These are phyloP conservation scores for Nemotelus pantherinus DNA, from an alignment of 2,888 invertebrate species.

Conservation along the genomic window DNA sequence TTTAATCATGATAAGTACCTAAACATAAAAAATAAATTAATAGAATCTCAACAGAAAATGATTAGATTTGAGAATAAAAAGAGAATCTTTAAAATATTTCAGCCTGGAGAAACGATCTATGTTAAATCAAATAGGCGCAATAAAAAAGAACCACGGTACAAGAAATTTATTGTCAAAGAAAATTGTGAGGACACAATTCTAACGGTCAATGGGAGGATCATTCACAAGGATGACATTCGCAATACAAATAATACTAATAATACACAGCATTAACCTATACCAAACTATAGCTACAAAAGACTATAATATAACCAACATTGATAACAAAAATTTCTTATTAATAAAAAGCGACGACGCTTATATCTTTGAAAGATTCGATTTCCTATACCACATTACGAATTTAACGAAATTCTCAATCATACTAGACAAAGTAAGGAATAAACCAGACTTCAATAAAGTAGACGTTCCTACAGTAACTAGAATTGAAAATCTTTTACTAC, in stretches of 20 bases:
- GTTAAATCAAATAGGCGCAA: neutral
- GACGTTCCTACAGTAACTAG: neutral
- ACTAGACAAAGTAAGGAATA: neutral
- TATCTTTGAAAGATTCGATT: neutral
- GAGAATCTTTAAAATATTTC: constrained; percentile 5
- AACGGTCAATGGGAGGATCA: neutral
- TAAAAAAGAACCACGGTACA: neutral
- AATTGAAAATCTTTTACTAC: neutral
- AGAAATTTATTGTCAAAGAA: constrained; percentile 17
- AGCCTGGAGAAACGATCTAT: neutral
- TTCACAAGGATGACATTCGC: constrained; percentile 28
- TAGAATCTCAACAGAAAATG: neutral
- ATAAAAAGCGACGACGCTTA: neutral
- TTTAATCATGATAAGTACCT: constrained; percentile 21
- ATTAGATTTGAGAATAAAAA: constrained; percentile 13
- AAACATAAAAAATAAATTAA: neutral
- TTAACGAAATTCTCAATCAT: neutral
- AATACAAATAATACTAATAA: neutral
- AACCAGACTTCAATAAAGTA: neutral
- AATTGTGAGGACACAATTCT: constrained; percentile 21
- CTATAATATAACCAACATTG: constrained; percentile 10
- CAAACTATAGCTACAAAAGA: neutral
- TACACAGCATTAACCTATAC: neutral
- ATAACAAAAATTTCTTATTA: constrained; percentile 5
- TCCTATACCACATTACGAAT: neutral